These are phyloP conservation scores for Halictus ligatus DNA, from an alignment of 2,888 invertebrate genomes.

Conservation along the genomic window DNA sequence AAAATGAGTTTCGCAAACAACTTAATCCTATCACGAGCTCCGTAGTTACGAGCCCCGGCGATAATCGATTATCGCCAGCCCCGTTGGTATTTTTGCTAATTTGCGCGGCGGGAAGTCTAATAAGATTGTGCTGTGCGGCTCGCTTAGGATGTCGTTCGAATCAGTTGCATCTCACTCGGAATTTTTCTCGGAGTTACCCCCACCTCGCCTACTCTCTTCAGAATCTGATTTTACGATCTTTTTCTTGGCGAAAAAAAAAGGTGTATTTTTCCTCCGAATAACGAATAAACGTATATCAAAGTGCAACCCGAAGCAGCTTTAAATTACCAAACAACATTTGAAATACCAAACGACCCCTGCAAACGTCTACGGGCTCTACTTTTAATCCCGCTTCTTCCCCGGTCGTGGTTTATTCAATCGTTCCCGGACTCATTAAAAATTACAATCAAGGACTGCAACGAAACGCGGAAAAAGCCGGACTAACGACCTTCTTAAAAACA, in stretches of 20 bases:
- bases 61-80: not conserved
- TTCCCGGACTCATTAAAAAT: not conserved
- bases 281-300: not conserved
- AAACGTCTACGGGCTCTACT: not conserved
- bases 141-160: conserved; percentile 48
- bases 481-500: not conserved
- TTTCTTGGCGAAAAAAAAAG: no score
- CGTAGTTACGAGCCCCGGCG: not conserved
- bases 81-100: conserved; percentile 17
- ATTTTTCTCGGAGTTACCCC: not conserved
- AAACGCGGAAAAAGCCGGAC: not conserved
- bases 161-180: conserved; percentile 23
- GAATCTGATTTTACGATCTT: no score
- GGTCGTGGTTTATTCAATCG: not conserved
- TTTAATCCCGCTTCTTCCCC: not conserved
- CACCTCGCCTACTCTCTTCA: no score
- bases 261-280: not conserved
- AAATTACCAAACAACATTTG: not conserved
- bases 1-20: conserved; percentile 1
- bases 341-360: not conserved
- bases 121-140: conserved; percentile 10
- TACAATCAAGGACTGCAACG: not conserved
- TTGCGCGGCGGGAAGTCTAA: not conserved
- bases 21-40: not conserved
- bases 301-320: not conserved